phyloP scores from a whole-genome alignment of 2,797 vertebrate species.

The Melanotaenia trifasciata region DNA sequence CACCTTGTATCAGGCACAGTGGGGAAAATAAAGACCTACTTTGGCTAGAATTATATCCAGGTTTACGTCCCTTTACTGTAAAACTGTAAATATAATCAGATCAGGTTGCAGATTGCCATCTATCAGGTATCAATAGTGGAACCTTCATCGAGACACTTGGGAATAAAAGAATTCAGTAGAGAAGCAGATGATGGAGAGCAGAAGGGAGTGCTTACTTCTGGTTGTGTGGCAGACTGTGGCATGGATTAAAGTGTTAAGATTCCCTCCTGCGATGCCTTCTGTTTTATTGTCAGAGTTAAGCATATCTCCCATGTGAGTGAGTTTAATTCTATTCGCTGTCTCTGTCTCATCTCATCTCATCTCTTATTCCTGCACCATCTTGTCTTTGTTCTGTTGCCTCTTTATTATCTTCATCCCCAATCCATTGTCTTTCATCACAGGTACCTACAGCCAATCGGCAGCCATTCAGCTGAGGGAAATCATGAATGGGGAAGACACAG shows the following conservation, averaged over 20 bases:
- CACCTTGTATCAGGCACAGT: not conserved
- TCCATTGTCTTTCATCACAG: constrained; percentile 52
- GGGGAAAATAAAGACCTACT: not conserved
- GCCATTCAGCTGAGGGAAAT: constrained; percentile 59
- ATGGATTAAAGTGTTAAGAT: constrained; percentile 49
- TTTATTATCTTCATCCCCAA: constrained; percentile 21
- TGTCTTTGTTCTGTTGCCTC: constrained; percentile 15
- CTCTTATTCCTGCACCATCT: constrained; percentile 14
- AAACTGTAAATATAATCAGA: not conserved
- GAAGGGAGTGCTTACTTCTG: not conserved
- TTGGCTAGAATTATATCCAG: not conserved
- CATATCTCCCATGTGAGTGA: constrained; percentile 42
- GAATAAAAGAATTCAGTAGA: constrained; percentile 10
- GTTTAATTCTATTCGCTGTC: constrained; percentile 50
- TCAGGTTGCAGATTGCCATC: not conserved
- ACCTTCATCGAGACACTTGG: not conserved
- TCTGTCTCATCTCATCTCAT: constrained; percentile 29
- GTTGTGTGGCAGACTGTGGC: constrained; percentile 31
- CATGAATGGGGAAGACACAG: constrained; percentile 26
- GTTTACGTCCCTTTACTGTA: not conserved
- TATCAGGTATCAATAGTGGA: not conserved
- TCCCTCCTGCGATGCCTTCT: constrained; percentile 39
- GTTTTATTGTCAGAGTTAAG: constrained; percentile 51
- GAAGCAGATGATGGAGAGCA: constrained; percentile 2
- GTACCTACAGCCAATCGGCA: constrained; percentile 53